Evolutionary conservation across 2,888 invertebrate genomes (phyloP).

Genomic region (Troides aeacus): DNA sequence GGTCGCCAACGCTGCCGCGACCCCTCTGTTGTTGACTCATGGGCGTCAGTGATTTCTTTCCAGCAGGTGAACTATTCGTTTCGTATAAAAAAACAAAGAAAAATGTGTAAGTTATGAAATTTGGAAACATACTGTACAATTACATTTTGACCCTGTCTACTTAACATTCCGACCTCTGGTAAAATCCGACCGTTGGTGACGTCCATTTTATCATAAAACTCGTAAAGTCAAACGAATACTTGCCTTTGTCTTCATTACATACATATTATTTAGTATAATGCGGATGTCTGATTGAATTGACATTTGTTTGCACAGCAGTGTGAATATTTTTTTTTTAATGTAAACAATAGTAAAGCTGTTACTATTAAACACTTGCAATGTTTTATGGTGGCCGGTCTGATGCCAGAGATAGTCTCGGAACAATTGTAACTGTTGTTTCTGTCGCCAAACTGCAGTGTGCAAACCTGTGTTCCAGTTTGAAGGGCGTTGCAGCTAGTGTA

Average conservation of each 20-base stretch:
- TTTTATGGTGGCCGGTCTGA: no score
- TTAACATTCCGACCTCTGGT: conserved; percentile 18
- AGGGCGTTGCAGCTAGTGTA: no score
- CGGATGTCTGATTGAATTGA: background rate
- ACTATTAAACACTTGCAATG: background rate
- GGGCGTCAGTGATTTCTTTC: no score
- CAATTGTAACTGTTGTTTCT: no score
- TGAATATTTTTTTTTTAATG: background rate
- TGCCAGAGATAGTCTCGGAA: no score
- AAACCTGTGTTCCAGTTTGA: no score
- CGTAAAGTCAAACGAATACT: background rate
- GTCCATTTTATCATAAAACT: conserved; percentile 12
- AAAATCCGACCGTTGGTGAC: conserved; percentile 3
- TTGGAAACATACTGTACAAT: conserved; percentile 12
- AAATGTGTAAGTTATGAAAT: background rate
- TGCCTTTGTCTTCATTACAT: conserved; percentile 3
- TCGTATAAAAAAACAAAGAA: background rate
- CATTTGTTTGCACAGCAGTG: background rate
- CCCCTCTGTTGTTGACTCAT: no score
- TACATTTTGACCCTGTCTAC: conserved; percentile 6
- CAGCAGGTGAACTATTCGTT: no score
- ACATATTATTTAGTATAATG: background rate
- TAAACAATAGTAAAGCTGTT: no score
- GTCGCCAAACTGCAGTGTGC: no score
- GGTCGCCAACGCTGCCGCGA: no score